Evolutionary conservation across 2,888 invertebrate genomes (phyloP), one percentile per base, ranked within the genome.

Genomic region (Caenorhabditis parvicauda): DNA sequence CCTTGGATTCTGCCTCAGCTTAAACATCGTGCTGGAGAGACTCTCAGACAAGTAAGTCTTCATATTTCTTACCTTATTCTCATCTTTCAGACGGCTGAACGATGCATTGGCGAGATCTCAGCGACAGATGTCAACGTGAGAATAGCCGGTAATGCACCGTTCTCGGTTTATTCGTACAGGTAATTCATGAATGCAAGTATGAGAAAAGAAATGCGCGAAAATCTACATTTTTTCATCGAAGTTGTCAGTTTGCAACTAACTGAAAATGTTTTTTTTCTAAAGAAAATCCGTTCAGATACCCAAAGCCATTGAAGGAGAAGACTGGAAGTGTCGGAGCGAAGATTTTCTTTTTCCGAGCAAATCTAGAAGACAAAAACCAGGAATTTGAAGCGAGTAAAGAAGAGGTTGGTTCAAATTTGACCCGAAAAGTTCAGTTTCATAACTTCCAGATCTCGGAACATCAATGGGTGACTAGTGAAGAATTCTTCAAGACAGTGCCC

Each of bases 1-100:
- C 75, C 76, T 6, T 79, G 79, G 79, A 74, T 74, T 46, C 48
- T 79, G 3, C 79, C 79, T 1, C 74, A 75, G 54, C 54, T 70
- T 38, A 61, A 63, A 44, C 57, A 76, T 50, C 22, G 52, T 5
- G 51, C 64, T 6, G 75, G 73, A 12, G 78, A 77, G 50, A 58
- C 72, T 22, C 60, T 78, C 22, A 54, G 69, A 64, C 64, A 79
- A 69, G 78, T 77, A 29, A n/a, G 37, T n/a, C 9, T 7, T 25
- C 7, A 12, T 17, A 28, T n/a, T 29, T 46, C 25, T 7, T 19
- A 21, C 28, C 28, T 5, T 6, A 32, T 29, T 46, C 32, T 38
- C 37, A 27, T 9, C 7, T 64, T 76, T 44, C 53, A 78, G 76
- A 77, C 75, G 0, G 77, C 70, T 6, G 70, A 74, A 48, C 55